Evolutionary conservation across 2,888 invertebrate species (phyloP), one percentile per base, ranked within the genome.

Genomic region (Xestia rhomboidea): DNA sequence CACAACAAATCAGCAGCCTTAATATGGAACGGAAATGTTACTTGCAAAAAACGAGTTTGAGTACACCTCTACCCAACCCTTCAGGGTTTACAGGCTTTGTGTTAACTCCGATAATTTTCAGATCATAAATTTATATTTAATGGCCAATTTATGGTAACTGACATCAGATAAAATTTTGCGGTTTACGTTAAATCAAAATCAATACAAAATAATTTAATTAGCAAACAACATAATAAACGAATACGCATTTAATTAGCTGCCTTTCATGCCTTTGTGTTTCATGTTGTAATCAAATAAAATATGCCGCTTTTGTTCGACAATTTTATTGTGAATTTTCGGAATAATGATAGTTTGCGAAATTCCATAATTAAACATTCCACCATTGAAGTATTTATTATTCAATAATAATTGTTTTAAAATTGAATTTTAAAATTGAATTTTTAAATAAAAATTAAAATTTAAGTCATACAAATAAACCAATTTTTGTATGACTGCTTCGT

Each of bases 161-260:
- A 1, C 13, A 62, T 38, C 46, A 30, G 27, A 49, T 49, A 30
- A n/a, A 21, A 51, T 51, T 51, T n/a, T n/a, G 64, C 21, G 21
- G 41, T 2, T 30, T 7, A 41, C 38, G 38, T 62, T 57, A 62
- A 77, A 77, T 30, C 60, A 49, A 62, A 75, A n/a, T 63, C 67
- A 51, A 51, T 27, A 30, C n/a, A 64, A 51, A 18, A 30, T 18
- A 76, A 78, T 78, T 51, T 8, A 78, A 34, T 78, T 21, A 34
- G 41, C n/a, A 10, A 18, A 51, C 41, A 18, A 51, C 41, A 21
- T 51, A 30, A 11, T 51, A 64, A 78, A 77, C n/a, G 6, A 30
- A 62, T 49, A 75, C 27, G 24, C 41, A 62, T 75, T 49, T 30
- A 44, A 76, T 60, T 46, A 8, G 41, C n/a, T 15, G 11, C 21